phyloP scores from a whole-genome alignment of 2,113 vertebrate species.

The Xyliphius kryptos region DNA sequence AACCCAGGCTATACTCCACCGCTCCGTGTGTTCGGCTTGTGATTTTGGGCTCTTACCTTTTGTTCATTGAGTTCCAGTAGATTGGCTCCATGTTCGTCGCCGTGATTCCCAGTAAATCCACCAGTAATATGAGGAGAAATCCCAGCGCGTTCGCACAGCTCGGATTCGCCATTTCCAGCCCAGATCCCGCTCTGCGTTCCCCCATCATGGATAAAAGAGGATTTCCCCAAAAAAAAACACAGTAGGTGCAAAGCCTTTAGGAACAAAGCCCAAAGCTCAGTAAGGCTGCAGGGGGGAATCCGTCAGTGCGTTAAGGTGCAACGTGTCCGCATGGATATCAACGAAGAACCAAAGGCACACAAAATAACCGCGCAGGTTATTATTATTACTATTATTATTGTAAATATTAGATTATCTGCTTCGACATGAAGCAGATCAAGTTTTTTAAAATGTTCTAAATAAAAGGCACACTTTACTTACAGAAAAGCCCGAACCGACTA shows the following conservation, averaged over 20 bases:
- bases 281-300: constrained; percentile 47
- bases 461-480: too few species aligned
- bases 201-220: constrained; percentile 48
- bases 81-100: constrained; percentile 73
- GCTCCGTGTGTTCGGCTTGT: too few species aligned
- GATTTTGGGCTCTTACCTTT: constrained; percentile 58
- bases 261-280: constrained; percentile 47
- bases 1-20: too few species aligned
- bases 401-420: too few species aligned
- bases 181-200: constrained; percentile 46
- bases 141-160: constrained; percentile 57
- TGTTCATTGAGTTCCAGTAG: constrained; percentile 76
- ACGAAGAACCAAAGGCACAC: constrained; percentile 17
- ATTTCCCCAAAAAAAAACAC: constrained; percentile 38
- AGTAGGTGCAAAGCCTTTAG: constrained; percentile 28
- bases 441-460: too few species aligned
- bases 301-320: constrained; percentile 47
- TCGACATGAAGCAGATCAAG: too few species aligned
- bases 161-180: constrained; percentile 62
- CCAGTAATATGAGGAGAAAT: constrained; percentile 62
- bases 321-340: constrained; percentile 53
- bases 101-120: constrained; percentile 70
- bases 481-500: too few species aligned
- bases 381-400: too few species aligned
- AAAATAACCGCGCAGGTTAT: too few species aligned